A percentile compares a stretch with the other conserved stretches of the same genome.
phyloP scores from a whole-genome alignment of 2,113 vertebrate species.

The Damaliscus lunatus region DNA sequence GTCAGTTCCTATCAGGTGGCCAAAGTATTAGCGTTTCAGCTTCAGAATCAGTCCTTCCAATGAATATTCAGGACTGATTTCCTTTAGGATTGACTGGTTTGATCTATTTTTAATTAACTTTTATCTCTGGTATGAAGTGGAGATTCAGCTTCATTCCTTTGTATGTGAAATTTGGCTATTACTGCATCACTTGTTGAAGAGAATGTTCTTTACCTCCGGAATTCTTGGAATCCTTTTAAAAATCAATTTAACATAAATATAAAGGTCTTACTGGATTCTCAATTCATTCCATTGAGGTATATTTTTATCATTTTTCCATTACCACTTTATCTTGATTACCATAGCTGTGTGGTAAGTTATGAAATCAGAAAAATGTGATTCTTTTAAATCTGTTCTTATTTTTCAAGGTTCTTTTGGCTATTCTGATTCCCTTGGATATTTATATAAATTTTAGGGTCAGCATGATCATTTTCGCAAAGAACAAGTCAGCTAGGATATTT shows the following conservation, averaged over 20 bases:
- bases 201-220: neutral
- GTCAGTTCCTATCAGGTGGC: neutral
- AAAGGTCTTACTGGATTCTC: neutral
- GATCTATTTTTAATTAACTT: neutral
- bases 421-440: neutral
- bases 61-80: neutral
- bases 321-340: neutral
- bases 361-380: neutral
- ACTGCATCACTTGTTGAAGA: neutral
- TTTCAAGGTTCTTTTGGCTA: neutral
- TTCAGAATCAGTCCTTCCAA: neutral
- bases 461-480: neutral
- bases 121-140: neutral
- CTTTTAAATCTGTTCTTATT: neutral
- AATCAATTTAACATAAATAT: neutral
- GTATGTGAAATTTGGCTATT: neutral
- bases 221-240: neutral
- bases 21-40: neutral
- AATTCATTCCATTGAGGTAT: neutral
- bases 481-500: neutral
- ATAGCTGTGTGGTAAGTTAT: neutral
- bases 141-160: neutral
- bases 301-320: neutral
- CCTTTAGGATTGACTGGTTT: neutral
- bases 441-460: neutral